A percentile compares a stretch with the other conserved stretches of the same genome.
Evolutionary conservation across 2,113 vertebrate species (phyloP).

Genomic region (Podilymbus podiceps): DNA sequence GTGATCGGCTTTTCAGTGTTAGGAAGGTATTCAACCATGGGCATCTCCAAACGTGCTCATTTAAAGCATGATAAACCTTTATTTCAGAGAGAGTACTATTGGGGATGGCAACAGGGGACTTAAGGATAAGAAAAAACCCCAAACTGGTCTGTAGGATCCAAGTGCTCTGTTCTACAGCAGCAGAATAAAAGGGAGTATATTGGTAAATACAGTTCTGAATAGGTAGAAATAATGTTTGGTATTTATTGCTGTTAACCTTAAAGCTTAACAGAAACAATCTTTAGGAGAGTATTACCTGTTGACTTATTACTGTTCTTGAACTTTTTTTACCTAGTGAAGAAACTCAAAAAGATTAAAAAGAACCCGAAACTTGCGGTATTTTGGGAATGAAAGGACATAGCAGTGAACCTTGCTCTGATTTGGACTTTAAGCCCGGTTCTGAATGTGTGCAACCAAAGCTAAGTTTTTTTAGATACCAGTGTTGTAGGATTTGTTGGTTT

Average conservation of each 20-base stretch:
- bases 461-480: background rate
- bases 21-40: background rate
- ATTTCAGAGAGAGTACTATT: background rate
- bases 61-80: background rate
- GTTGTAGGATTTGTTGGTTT: background rate
- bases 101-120: background rate
- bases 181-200: background rate
- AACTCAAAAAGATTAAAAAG: background rate
- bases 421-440: background rate
- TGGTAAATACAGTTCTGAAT: background rate
- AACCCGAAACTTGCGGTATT: accelerated
- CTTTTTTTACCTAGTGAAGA: too few species aligned
- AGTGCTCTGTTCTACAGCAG: background rate
- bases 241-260: background rate
- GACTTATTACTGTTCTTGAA: accelerated
- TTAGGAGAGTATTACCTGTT: background rate
- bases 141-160: background rate
- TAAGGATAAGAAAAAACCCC: background rate
- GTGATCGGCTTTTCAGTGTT: background rate
- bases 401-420: background rate
- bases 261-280: background rate
- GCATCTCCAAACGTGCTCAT: background rate
- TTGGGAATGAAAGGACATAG: background rate
- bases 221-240: background rate
- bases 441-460: accelerated